These are phyloP conservation scores for Chaetops frenatus DNA, from an alignment of 2,113 vertebrate species.

Conservation along the genomic window DNA sequence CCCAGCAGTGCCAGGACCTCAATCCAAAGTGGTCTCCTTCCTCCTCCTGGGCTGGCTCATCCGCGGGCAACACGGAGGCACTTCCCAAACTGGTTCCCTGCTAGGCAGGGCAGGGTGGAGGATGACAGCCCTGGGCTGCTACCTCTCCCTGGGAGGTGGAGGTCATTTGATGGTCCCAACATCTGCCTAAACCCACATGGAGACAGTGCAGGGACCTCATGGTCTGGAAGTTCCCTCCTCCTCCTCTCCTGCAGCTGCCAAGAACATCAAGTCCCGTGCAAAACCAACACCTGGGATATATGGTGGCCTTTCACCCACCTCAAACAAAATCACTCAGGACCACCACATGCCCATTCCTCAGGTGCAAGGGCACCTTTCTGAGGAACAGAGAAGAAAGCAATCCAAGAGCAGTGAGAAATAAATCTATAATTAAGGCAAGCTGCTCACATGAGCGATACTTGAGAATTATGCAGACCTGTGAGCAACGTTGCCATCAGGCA, in stretches of 20 bases:
- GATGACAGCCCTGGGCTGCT: neutral
- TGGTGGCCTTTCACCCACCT: fast-evolving
- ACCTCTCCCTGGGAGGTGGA: neutral
- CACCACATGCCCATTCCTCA: neutral
- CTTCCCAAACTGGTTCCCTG: slow-evolving; percentile 33
- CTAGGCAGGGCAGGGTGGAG: neutral
- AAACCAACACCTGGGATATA: neutral
- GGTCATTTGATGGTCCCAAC: neutral
- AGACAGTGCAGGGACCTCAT: fast-evolving
- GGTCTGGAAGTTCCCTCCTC: neutral
- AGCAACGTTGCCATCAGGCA: neutral
- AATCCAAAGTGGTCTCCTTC: slow-evolving; percentile 40
- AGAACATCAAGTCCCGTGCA: neutral
- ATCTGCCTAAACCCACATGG: neutral
- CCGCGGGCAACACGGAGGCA: neutral
- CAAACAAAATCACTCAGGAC: neutral
- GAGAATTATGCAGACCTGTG: slow-evolving; percentile 2
- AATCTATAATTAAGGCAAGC: neutral
- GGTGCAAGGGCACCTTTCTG: neutral
- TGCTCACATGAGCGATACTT: neutral
- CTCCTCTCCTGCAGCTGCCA: neutral
- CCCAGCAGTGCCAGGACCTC: slow-evolving; percentile 11
- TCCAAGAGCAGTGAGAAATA: neutral
- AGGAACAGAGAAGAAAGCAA: neutral
- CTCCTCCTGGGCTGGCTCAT: slow-evolving; percentile 4